Base-by-base conservation (phyloP, 2,113 vertebrate genomes). In the Gadus chalcogrammus region DNA sequence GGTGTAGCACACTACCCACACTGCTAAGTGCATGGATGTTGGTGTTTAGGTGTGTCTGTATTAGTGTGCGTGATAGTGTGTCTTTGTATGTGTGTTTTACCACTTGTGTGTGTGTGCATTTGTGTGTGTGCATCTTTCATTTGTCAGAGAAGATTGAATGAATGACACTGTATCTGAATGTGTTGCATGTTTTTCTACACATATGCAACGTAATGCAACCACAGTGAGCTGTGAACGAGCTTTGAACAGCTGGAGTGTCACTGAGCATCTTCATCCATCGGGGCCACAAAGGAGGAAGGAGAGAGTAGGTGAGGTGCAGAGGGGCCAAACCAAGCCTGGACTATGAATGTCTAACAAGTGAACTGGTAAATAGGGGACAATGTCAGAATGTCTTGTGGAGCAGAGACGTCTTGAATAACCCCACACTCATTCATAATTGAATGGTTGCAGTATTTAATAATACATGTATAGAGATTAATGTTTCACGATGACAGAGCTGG, bases 371-470 rank as follows among this genome's bases (percentile, higher is more conserved):
- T 24, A 27, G 11, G 12, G 67, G 71, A 67, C 52, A 3, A 62
- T n/a, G 52, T 68, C 20, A 68, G 31, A 13, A 24, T 35, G 58
- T 24, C 58, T 59, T 67, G 4, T 17, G 64, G 22, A 5, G 35
- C 15, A 79, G 67, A 68, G 35, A 35, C 73, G 58, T 78, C 73
- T 79, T 88, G 82, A 85, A 87, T 82, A 88, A 79, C 70, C 73
- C 48, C 76, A 82, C 84, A 84, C 65, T 70, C 80, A 87, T 89
- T 81, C 70, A 87, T 86, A 85, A 89, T 87, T 81, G 74, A 88
- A 68, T 64, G 70, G 53, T 17, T 61, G 75, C 27, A 62, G 66
- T 76, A 48, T 60, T 89, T 69, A 80, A 87, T 89, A 84, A 87
- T 87, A 69, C 59, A 89, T 84, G 78, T 58, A 31, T 73, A 64